Conservation (phyloP, 2,888 invertebrate genomes). For the Habrosyne pyritoides region DNA sequence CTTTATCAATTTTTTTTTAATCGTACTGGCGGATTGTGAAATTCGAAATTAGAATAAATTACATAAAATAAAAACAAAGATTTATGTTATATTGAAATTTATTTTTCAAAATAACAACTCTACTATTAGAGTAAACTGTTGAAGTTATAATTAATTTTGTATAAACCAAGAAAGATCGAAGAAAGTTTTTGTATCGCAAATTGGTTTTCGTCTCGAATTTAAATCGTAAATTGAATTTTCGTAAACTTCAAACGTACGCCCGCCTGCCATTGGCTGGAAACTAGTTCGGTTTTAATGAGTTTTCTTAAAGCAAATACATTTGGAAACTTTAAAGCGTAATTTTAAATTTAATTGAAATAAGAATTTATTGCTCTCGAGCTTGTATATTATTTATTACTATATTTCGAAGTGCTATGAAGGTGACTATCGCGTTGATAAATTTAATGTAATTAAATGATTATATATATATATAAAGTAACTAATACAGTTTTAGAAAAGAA, state of each 20-base stretch:
- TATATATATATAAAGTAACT: too few relatives aligned
- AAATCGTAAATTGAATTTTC: conserved; percentile 39
- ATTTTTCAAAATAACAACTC: too few relatives aligned
- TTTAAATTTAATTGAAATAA: not conserved
- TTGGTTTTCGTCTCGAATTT: conserved; percentile 9
- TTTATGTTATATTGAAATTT: too few relatives aligned
- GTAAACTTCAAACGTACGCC: conserved; percentile 32
- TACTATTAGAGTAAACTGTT: too few relatives aligned
- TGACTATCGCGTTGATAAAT: too few relatives aligned
- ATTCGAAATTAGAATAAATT: too few relatives aligned
- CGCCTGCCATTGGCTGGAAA: conserved; percentile 22
- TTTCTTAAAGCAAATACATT: conserved; percentile 41
- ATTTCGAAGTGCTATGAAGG: not conserved
- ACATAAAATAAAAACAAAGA: too few relatives aligned
- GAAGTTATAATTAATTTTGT: not conserved
- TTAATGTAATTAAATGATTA: not conserved
- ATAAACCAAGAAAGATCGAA: not conserved
- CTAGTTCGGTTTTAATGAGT: conserved; percentile 42
- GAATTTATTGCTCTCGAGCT: not conserved
- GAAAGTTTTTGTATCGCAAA: conserved; percentile 6
- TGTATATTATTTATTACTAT: not conserved
- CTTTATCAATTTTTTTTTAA: not conserved
- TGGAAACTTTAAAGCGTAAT: conserved; percentile 17
- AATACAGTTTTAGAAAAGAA: too few relatives aligned
- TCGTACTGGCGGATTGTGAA: too few relatives aligned